phyloP scores from a whole-genome alignment of 1,140 invertebrate genomes.

The Andricus grossulariae region DNA sequence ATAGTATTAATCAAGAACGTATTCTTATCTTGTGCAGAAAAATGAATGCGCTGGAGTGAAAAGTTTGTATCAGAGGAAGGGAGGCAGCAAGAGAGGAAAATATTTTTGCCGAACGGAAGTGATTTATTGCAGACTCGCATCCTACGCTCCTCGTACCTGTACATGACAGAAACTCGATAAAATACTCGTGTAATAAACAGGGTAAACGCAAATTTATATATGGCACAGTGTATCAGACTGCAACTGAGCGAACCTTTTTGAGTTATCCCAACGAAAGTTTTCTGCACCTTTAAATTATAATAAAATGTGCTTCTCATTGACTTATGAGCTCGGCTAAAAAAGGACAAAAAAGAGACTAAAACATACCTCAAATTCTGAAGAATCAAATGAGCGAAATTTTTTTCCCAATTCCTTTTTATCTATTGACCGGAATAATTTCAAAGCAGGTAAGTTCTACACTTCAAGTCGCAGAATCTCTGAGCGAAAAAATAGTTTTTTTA shows the following conservation, averaged over 20 bases:
- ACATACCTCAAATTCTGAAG: too few relatives aligned
- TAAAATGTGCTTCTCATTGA: constrained; percentile 52
- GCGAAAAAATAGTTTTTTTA: too few relatives aligned
- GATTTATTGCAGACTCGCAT: constrained; percentile 61
- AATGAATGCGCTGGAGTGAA: constrained; percentile 15
- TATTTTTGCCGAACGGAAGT: constrained; percentile 52
- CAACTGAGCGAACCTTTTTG: constrained; percentile 32
- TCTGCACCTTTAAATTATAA: constrained; percentile 45
- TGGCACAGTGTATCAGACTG: constrained; percentile 39
- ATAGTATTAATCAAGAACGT: constrained; percentile 58
- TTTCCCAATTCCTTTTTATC: constrained; percentile 41
- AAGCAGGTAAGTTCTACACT: too few relatives aligned
- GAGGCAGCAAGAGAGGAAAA: constrained; percentile 44
- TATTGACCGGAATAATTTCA: background rate
- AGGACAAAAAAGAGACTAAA: background rate
- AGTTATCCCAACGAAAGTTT: constrained; percentile 46
- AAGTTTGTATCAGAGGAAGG: background rate
- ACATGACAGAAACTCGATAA: constrained; percentile 69
- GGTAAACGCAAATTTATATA: constrained; percentile 67
- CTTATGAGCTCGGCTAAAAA: background rate
- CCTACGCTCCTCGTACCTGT: constrained; percentile 56
- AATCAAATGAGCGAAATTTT: constrained; percentile 42
- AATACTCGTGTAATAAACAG: constrained; percentile 70
- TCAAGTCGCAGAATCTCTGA: too few relatives aligned
- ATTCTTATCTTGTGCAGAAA: constrained; percentile 47